phyloP scores from a whole-genome alignment of 2,113 vertebrate species.

The Spermophilus dauricus region DNA sequence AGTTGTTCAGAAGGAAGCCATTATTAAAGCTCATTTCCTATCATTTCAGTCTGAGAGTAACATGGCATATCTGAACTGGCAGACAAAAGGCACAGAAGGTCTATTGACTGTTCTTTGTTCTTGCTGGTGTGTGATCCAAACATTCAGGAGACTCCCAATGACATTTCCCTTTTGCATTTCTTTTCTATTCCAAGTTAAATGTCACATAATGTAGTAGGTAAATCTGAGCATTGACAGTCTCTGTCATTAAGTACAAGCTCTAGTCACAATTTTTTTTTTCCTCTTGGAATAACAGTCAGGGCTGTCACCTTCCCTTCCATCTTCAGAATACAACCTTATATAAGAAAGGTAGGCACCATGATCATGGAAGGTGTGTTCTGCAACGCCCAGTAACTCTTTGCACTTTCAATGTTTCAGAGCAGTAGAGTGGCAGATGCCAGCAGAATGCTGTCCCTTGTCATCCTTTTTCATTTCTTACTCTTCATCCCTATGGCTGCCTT shows the following conservation, averaged over 20 bases:
- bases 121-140: not conserved
- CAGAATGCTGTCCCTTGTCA: not conserved
- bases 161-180: conserved; percentile 23
- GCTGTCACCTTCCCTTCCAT: not conserved
- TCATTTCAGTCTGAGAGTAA: not conserved
- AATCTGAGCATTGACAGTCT: conserved; percentile 6
- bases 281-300: not conserved
- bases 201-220: not conserved
- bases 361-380: not conserved
- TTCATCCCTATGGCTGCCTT: not conserved
- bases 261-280: not conserved
- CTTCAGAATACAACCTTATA: not conserved
- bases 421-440: not conserved
- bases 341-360: not conserved
- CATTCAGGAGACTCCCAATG: not conserved
- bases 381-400: not conserved
- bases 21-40: conserved; percentile 28
- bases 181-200: conserved; percentile 55
- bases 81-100: conserved; percentile 17
- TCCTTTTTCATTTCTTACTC: conserved; percentile 36
- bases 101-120: conserved; percentile 29
- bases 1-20: not conserved
- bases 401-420: not conserved
- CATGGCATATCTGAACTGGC: not conserved
- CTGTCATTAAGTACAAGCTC: not conserved